A percentile compares a stretch with the other conserved stretches of the same genome.
Conservation (phyloP, 2,113 vertebrate species). For the Nanorana parkeri region DNA sequence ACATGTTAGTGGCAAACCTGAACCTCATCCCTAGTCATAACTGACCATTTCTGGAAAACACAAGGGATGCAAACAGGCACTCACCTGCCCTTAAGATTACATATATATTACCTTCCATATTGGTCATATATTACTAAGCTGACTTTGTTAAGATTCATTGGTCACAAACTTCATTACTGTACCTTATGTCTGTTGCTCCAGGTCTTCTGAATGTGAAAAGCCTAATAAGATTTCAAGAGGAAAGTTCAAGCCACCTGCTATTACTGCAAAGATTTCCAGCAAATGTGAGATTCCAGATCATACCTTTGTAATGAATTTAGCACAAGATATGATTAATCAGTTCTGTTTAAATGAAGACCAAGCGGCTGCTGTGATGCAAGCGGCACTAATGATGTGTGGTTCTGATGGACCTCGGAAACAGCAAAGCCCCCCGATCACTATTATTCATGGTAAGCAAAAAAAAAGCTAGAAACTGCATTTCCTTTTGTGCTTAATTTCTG, state of each 20-base stretch:
- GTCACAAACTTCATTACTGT: not conserved
- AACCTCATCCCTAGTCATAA: too few relatives aligned
- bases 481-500: too few relatives aligned
- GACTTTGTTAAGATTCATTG: not conserved
- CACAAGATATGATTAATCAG: slow-evolving; percentile 64
- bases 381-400: slow-evolving; percentile 73
- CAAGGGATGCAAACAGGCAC: too few relatives aligned
- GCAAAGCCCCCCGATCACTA: slow-evolving; percentile 65
- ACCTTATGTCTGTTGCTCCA: not conserved
- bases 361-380: slow-evolving; percentile 64
- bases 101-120: too few relatives aligned
- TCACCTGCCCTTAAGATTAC: too few relatives aligned
- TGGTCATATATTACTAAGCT: not conserved
- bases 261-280: slow-evolving; percentile 47
- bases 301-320: slow-evolving; percentile 62
- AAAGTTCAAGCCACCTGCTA: slow-evolving; percentile 71
- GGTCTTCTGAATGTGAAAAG: slow-evolving; percentile 33
- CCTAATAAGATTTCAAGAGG: slow-evolving; percentile 54
- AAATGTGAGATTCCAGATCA: slow-evolving; percentile 56
- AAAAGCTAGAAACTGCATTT: too few relatives aligned
- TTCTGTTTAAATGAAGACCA: slow-evolving; percentile 75
- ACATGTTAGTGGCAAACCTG: too few relatives aligned
- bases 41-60: too few relatives aligned
- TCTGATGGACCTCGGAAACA: not conserved
- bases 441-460: slow-evolving; percentile 72